Evolutionary conservation across 2,888 invertebrate genomes (phyloP).

Genomic region (Hemaris fuciformis): DNA sequence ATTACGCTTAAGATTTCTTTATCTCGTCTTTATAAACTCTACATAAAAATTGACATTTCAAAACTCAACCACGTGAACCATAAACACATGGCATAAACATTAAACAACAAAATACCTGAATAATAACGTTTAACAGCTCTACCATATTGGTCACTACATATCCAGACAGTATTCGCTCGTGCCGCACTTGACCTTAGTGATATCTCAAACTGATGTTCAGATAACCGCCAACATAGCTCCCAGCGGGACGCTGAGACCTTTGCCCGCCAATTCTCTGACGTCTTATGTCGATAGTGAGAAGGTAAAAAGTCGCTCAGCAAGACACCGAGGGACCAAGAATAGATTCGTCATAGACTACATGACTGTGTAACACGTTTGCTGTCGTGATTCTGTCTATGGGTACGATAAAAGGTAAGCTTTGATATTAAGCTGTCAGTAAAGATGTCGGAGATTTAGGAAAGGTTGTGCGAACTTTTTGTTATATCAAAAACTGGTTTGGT

Average conservation of each 20-base stretch:
- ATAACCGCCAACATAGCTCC: conserved; percentile 72
- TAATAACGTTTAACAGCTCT: conserved; percentile 21
- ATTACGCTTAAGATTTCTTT: no score
- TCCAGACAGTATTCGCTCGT: conserved; percentile 57
- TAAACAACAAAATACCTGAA: background rate
- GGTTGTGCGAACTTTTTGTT: background rate
- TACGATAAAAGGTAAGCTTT: conserved; percentile 32
- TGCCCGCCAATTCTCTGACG: conserved; percentile 28
- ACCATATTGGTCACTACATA: conserved; percentile 56
- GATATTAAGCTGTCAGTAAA: conserved; percentile 27
- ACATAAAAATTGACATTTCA: no score
- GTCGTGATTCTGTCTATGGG: conserved; percentile 61
- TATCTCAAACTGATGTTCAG: conserved; percentile 73
- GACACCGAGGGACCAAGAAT: conserved; percentile 39
- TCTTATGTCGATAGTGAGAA: conserved; percentile 36
- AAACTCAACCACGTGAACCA: no score
- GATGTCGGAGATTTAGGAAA: background rate
- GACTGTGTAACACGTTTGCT: conserved; percentile 63
- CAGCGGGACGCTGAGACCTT: conserved; percentile 60
- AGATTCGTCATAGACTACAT: conserved; percentile 67
- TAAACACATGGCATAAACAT: background rate
- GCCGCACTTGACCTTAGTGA: conserved; percentile 69
- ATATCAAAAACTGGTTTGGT: background rate
- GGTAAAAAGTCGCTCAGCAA: conserved; percentile 32
- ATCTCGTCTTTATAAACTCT: no score